Evolutionary conservation across 2,888 invertebrate genomes (phyloP).

Genomic region (Nemurella pictetii): DNA sequence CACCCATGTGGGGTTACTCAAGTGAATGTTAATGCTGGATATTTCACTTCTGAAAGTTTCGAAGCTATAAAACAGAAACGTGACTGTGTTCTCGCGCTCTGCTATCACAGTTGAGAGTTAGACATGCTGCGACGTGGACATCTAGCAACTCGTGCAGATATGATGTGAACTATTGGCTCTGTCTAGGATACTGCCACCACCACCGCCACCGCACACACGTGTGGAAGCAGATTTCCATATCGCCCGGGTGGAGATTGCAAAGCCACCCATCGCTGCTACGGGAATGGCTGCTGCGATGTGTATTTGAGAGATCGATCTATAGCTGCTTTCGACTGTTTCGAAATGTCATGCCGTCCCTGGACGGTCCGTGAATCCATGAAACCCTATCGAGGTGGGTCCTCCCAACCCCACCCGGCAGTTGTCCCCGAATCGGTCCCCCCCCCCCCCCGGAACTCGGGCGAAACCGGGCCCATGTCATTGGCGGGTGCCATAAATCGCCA

Average conservation of each 20-base stretch:
- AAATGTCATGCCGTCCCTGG: conserved; percentile 12
- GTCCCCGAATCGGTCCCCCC: conserved; percentile 7
- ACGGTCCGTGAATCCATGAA: no score
- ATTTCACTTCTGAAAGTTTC: conserved; percentile 13
- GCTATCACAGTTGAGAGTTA: conserved; percentile 13
- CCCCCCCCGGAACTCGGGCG: neutral
- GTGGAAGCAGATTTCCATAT: conserved; percentile 27
- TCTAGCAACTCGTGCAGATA: conserved; percentile 17
- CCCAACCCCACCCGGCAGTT: neutral
- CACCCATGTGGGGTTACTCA: conserved; percentile 17
- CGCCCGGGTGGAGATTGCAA: neutral
- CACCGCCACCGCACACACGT: neutral
- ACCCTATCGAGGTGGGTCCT: neutral
- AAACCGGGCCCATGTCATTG: neutral
- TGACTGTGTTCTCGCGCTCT: conserved; percentile 6
- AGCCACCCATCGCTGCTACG: neutral
- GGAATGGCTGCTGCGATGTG: neutral
- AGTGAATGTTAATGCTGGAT: conserved; percentile 19
- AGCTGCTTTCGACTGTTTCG: conserved; percentile 21
- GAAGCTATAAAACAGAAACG: conserved; percentile 28
- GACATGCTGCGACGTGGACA: neutral
- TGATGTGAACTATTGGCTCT: conserved; percentile 29
- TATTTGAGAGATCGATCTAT: conserved; percentile 23
- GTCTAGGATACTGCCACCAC: neutral
- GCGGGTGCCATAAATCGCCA: conserved; percentile 12